Conservation (phyloP, 92 coral and sea anemone genomes). For the Palythoa heliodiscus region DNA sequence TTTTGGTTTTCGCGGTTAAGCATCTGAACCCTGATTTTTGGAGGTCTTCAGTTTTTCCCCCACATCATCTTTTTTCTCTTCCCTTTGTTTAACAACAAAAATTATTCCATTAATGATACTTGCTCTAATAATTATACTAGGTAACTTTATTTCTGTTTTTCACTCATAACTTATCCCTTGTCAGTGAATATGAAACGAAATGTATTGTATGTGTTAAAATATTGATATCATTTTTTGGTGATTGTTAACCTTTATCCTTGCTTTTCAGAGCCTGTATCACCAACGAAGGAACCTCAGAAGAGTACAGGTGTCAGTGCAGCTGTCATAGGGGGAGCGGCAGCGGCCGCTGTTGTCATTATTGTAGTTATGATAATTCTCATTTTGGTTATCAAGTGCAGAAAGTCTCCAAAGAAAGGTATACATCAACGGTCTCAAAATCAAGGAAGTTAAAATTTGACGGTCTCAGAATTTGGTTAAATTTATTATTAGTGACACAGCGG, state of each 20-base stretch:
- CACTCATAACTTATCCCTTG: too few relatives aligned
- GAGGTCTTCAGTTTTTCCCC: too few relatives aligned
- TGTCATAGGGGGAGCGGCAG: conserved; percentile 36
- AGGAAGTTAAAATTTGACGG: background rate
- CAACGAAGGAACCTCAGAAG: background rate
- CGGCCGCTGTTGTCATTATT: conserved; percentile 15
- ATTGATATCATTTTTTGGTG: background rate
- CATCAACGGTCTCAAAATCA: background rate
- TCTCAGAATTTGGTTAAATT: too few relatives aligned
- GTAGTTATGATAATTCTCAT: background rate
- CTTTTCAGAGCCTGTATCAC: background rate
- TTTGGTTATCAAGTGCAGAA: conserved; percentile 19
- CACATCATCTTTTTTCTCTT: too few relatives aligned
- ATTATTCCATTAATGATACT: too few relatives aligned
- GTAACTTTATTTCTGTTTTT: too few relatives aligned
- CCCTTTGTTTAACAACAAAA: too few relatives aligned
- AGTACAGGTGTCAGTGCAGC: background rate
- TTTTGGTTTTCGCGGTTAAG: too few relatives aligned
- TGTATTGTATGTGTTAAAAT: background rate
- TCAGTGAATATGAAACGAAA: too few relatives aligned
- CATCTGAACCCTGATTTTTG: too few relatives aligned
- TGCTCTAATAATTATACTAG: too few relatives aligned
- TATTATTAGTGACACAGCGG: background rate
- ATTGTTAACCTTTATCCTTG: background rate
- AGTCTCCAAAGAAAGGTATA: background rate